Conservation (phyloP, 2,113 vertebrate species). For the Tylochromis polylepis region DNA sequence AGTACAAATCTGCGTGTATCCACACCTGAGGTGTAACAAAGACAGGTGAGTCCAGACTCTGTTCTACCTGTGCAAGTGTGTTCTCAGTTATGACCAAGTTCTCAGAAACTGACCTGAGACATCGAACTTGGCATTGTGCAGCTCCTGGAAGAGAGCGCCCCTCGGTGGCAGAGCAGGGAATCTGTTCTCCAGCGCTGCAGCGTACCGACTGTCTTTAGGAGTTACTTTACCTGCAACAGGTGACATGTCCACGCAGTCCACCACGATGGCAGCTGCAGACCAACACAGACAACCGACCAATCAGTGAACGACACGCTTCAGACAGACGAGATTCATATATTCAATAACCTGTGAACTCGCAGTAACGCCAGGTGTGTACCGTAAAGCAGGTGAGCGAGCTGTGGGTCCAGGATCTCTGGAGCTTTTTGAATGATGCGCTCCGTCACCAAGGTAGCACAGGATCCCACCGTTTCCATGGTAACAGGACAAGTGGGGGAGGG, state of each 20-base stretch:
- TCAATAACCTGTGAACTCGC: background rate
- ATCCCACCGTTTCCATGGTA: constrained; percentile 82
- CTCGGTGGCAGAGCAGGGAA: constrained; percentile 81
- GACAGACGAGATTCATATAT: background rate
- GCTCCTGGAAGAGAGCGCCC: constrained; percentile 70
- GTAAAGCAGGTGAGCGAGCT: constrained; percentile 79
- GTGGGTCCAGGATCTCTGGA: constrained; percentile 77
- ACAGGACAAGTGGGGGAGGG: constrained; percentile 65
- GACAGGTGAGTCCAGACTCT: background rate
- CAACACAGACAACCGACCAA: background rate
- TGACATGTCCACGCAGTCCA: constrained; percentile 92
- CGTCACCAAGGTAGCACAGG: constrained; percentile 85
- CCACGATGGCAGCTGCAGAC: constrained; percentile 78
- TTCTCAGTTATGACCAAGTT: background rate
- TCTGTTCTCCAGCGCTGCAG: constrained; percentile 70
- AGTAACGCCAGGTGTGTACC: constrained; percentile 67
- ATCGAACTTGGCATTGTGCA: constrained; percentile 86
- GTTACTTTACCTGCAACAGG: constrained; percentile 85
- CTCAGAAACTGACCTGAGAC: constrained; percentile 76
- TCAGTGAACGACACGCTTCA: background rate
- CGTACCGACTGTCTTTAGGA: constrained; percentile 73
- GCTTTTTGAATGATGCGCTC: constrained; percentile 81
- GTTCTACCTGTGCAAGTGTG: background rate
- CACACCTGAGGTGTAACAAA: background rate
- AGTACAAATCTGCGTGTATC: background rate